Evolutionary conservation across 2,888 invertebrate species (phyloP).

Genomic region (Microplitis manilae): DNA sequence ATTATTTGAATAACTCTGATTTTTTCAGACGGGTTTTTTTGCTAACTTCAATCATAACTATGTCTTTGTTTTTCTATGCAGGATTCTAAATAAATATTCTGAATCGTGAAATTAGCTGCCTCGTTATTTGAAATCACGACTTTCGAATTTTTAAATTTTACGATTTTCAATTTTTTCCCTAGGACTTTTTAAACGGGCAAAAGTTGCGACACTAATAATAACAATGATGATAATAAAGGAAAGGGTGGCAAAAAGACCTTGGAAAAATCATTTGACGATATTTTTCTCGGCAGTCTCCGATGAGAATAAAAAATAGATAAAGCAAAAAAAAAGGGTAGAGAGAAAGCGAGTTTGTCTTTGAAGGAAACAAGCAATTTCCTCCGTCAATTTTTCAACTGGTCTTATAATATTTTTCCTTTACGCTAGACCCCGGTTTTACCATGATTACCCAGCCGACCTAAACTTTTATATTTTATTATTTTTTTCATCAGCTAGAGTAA

Average conservation of each 20-base stretch:
- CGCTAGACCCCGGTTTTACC: conserved; percentile 18
- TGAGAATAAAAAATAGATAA: not conserved
- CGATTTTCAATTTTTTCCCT: too few relatives aligned
- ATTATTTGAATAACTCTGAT: too few relatives aligned
- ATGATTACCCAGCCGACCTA: conserved; percentile 28
- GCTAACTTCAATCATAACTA: too few relatives aligned
- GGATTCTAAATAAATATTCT: too few relatives aligned
- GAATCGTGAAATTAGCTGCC: too few relatives aligned
- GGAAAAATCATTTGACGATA: conserved; percentile 25
- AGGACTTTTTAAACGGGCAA: too few relatives aligned
- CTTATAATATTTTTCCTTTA: conserved; percentile 27
- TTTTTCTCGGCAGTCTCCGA: conserved; percentile 5
- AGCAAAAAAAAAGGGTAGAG: conserved; percentile 39
- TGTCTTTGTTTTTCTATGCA: too few relatives aligned
- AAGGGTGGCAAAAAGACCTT: conserved; percentile 9
- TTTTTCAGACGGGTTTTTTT: too few relatives aligned
- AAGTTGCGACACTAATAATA: too few relatives aligned
- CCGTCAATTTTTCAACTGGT: conserved; percentile 34
- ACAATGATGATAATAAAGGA: not conserved
- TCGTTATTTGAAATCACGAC: too few relatives aligned
- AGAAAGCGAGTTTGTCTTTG: conserved; percentile 24
- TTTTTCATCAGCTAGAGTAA: not conserved
- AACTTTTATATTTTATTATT: conserved; percentile 10
- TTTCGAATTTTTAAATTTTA: too few relatives aligned
- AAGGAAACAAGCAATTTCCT: conserved; percentile 42